Percentiles rank a stretch among this genome's conserved stretches.
These are phyloP conservation scores for Lasioglossum zephyrum DNA, from an alignment of 2,888 invertebrate genomes.

Conservation along the genomic window DNA sequence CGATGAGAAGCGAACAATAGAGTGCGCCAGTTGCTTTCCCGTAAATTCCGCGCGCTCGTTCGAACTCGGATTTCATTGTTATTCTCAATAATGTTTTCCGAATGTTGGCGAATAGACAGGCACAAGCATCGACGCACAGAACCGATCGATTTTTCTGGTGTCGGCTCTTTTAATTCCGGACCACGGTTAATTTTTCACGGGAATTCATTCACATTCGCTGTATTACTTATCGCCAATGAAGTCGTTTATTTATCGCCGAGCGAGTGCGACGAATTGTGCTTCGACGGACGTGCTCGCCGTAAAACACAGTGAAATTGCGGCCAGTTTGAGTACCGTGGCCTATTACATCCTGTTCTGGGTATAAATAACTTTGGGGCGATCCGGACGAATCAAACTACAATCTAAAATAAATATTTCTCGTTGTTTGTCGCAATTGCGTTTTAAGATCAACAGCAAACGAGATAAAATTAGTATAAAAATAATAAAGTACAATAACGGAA, in stretches of 20 bases:
- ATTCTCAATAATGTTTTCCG: not conserved
- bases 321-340: not conserved
- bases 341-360: not conserved
- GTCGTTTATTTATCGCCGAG: not conserved
- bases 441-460: not conserved
- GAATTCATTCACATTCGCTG: not conserved
- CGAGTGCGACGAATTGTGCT: not conserved
- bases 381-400: not conserved
- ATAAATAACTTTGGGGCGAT: constrained; percentile 10
- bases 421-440: not conserved
- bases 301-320: constrained; percentile 13
- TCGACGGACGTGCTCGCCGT: not conserved
- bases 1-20: not conserved
- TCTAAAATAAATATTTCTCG: not conserved
- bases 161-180: not conserved
- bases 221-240: not conserved
- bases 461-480: not conserved
- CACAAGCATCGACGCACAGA: not conserved
- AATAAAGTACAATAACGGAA: not conserved
- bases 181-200: not conserved
- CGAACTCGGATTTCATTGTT: not conserved
- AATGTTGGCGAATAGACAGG: not conserved
- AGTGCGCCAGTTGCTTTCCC: not conserved
- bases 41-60: not conserved
- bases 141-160: not conserved